Evolutionary conservation across 2,113 vertebrate species (phyloP).

Genomic region (Carassius carassius): DNA sequence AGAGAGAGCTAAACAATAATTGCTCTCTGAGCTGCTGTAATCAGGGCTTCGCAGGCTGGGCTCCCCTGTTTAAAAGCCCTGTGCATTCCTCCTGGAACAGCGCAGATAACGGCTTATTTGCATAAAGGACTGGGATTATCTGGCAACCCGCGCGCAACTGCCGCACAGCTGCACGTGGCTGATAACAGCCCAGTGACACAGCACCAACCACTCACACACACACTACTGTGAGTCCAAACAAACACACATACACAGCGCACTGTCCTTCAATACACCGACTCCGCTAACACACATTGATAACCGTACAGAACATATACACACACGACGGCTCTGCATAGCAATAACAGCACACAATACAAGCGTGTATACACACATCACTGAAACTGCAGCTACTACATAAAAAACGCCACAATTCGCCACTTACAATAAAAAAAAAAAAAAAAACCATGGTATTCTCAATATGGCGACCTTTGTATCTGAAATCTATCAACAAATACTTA

Average conservation of each 20-base stretch:
- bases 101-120: conserved; percentile 71
- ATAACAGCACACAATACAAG: conserved; percentile 34
- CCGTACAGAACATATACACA: conserved; percentile 36
- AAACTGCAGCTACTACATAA: neutral
- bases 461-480: neutral
- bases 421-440: neutral
- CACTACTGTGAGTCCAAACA: conserved; percentile 51
- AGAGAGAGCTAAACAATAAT: conserved; percentile 54
- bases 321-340: conserved; percentile 30
- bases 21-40: conserved; percentile 61
- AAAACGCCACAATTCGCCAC: neutral
- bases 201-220: conserved; percentile 61
- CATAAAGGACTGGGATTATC: conserved; percentile 74
- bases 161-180: conserved; percentile 65
- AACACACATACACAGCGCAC: conserved; percentile 39
- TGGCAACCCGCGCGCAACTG: conserved; percentile 71
- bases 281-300: conserved; percentile 16
- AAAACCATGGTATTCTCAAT: neutral
- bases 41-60: conserved; percentile 71
- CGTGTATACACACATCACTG: conserved; percentile 27
- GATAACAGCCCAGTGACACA: conserved; percentile 70
- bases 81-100: conserved; percentile 66
- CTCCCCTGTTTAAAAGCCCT: conserved; percentile 66
- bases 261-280: conserved; percentile 17
- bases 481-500: neutral